Base-by-base conservation (phyloP, 2,113 vertebrate species). In the Amia ocellicauda region DNA sequence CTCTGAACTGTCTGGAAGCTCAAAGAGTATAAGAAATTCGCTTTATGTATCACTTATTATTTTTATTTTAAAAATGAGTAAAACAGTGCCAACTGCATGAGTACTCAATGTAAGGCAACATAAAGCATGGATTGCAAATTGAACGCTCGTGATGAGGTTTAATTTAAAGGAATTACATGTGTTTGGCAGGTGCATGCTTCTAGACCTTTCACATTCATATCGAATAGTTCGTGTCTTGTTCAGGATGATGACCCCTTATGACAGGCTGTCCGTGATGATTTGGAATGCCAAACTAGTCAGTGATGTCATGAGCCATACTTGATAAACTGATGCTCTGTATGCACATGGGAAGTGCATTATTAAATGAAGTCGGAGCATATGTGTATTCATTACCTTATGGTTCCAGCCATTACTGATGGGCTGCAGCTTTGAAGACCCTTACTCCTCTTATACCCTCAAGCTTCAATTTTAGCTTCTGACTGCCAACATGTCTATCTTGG, bases 341-440 rank as follows among this genome's bases (percentile, higher is more conserved):
- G 22, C 23, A 69, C 70, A 66, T 72, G 70, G 72, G 81, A 68
- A 67, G 70, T 56, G 64, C 26, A 7, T 36, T 20, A 58, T 74
- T 67, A 62, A 62, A 71, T 68, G 71, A 64, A 80, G 79, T 65
- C 58, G 69, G 73, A 67, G 69, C 75, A 63, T 70, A 63, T 71
- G 20, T 72, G 51, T 63, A 71, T 84, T 81, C 78, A 80, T 74
- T 58, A 57, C 78, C 77, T 78, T 71, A 72, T 85, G 83, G 83
- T 80, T 78, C 71, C 50, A 26, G 63, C 74, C 72, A 51, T 78
- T 73, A 78, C 75, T 68, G 74, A 74, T 66, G 70, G 71, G 36
- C 79, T 43, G 54, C 66, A 62, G 74, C 3, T 51, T 69, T 3
- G 7, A 73, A 69, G 43, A 63, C 1, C 53, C 50, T 60, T 7